Evolutionary conservation across 2,888 invertebrate genomes (phyloP).

Genomic region (Hyppa rectilinea): DNA sequence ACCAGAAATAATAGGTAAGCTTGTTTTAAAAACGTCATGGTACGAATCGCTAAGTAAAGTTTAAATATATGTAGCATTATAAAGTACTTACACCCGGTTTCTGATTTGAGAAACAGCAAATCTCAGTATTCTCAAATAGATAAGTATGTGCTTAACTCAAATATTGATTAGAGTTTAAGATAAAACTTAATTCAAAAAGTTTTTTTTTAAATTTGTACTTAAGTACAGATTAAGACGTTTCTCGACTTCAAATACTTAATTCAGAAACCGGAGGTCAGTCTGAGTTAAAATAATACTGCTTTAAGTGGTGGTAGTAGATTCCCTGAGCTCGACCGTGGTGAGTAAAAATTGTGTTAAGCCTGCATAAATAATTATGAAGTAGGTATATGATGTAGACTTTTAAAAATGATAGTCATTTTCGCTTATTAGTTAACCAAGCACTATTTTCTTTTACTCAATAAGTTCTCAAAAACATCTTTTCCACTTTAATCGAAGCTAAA

Average conservation of each 20-base stretch:
- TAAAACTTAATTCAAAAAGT: too few species aligned
- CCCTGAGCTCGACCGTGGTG: constrained; percentile 49
- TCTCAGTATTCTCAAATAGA: too few species aligned
- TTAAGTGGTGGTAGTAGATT: constrained; percentile 1
- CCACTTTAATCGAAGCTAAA: constrained; percentile 40
- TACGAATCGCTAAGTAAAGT: neutral
- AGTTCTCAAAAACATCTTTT: constrained; percentile 22
- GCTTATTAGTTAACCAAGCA: constrained; percentile 63
- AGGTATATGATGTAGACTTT: constrained; percentile 52
- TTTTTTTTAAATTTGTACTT: too few species aligned
- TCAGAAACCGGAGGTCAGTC: too few species aligned
- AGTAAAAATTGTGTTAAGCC: constrained; percentile 56
- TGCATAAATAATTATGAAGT: constrained; percentile 39
- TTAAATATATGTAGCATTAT: too few species aligned
- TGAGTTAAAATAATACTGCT: constrained; percentile 1
- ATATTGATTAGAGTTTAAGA: too few species aligned
- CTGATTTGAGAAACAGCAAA: too few species aligned
- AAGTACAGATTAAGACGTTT: too few species aligned
- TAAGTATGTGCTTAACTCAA: too few species aligned
- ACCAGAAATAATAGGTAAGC: neutral
- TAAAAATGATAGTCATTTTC: constrained; percentile 48
- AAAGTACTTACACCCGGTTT: too few species aligned
- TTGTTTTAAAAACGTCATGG: neutral
- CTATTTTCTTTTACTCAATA: constrained; percentile 47
- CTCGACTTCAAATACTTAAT: too few species aligned